These are phyloP conservation scores for Argyresthia goedartella DNA, from an alignment of 2,888 invertebrate genomes.

Conservation along the genomic window DNA sequence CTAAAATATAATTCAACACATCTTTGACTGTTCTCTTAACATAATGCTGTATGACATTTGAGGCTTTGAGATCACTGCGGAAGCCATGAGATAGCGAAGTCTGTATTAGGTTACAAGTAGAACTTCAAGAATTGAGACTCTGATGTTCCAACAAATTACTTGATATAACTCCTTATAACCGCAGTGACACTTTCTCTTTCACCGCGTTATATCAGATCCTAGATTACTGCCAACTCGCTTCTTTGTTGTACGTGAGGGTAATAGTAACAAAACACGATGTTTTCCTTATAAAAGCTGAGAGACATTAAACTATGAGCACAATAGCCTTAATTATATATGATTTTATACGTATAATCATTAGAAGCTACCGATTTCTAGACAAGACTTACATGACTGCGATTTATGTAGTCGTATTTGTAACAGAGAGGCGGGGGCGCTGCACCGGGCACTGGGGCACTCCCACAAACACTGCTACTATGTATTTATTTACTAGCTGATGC, in stretches of 20 bases:
- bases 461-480: no score
- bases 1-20: no score
- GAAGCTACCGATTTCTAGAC: not conserved
- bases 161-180: conserved; percentile 14
- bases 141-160: not conserved
- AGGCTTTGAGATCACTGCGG: not conserved
- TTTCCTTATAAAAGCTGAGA: conserved; percentile 6
- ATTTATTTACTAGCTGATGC: no score
- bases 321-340: not conserved
- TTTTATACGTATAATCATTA: not conserved
- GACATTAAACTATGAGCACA: not conserved
- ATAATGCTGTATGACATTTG: no score
- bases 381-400: not conserved
- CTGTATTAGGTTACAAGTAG: not conserved
- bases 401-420: no score
- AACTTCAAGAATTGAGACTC: not conserved
- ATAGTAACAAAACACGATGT: conserved; percentile 13
- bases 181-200: conserved; percentile 33
- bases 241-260: conserved; percentile 21
- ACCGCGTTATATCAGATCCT: conserved; percentile 18
- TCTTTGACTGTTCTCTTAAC: no score
- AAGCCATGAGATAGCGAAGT: not conserved
- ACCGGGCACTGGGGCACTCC: no score
- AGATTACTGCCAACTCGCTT: not conserved
- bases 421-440: no score